Evolutionary conservation across 1,140 invertebrate genomes (phyloP).

Genomic region (Cherax quadricarinatus): DNA sequence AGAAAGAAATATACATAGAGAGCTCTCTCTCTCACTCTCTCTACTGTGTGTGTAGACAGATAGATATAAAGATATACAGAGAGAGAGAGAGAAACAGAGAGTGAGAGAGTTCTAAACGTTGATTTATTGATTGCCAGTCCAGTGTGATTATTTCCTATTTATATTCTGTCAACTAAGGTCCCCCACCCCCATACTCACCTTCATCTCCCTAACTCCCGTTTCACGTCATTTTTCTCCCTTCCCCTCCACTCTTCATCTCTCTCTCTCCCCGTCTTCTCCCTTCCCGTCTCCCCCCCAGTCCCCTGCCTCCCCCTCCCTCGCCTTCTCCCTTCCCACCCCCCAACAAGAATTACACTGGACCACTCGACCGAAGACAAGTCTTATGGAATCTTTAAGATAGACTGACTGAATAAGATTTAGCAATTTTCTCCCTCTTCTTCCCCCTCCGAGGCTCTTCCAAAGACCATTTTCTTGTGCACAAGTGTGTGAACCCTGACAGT

Average conservation of each 20-base stretch:
- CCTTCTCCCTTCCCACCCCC: too few species aligned
- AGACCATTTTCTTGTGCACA: conserved; percentile 15
- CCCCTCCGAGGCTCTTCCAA: not conserved
- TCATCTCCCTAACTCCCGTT: too few species aligned
- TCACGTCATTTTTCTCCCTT: too few species aligned
- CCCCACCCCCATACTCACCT: not conserved
- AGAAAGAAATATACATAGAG: too few species aligned
- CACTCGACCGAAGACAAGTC: conserved; percentile 29
- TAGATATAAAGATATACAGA: too few species aligned
- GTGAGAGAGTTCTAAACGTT: not conserved
- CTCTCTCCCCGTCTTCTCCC: too few species aligned
- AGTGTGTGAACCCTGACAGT: not conserved
- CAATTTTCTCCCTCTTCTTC: not conserved
- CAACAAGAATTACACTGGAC: conserved; percentile 10
- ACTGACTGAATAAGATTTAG: conserved; percentile 37
- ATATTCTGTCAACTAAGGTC: conserved; percentile 8
- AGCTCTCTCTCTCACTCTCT: too few species aligned
- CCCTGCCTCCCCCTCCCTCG: too few species aligned
- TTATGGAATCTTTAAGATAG: conserved; percentile 13
- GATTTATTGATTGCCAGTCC: conserved; percentile 2
- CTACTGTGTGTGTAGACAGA: too few species aligned
- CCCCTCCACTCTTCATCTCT: too few species aligned
- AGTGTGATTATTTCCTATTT: conserved; percentile 29
- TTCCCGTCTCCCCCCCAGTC: too few species aligned
- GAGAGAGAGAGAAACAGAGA: not conserved